Evolutionary conservation across 2,888 invertebrate genomes (phyloP), one percentile per base, ranked within the genome.

Genomic region (Steinernema scapterisci): DNA sequence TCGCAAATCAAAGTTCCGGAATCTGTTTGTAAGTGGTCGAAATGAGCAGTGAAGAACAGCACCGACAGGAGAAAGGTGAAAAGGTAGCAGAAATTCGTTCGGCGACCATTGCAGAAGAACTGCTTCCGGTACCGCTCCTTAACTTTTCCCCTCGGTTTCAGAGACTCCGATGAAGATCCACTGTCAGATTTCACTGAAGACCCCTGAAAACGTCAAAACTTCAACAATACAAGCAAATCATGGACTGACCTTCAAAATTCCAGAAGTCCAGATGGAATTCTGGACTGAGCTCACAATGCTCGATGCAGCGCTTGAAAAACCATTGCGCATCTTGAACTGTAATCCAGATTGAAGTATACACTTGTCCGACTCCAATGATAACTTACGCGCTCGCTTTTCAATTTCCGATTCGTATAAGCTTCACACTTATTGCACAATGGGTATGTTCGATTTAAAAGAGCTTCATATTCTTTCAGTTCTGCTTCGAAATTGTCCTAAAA

Each of bases 361-460:
- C n/a, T n/a, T 70, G 27, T 23, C 43, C 31, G 13, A 45, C 31
- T 54, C 54, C 23, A 5, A 48, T 2, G 6, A 7, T 48, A 48
- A 25, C 63, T 31, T 63, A 48, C 48, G 5, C 48, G 63, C 23
- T 63, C 63, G 63, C 9, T 31, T 16, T 7, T 11, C 25, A 82
- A 43, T 44, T 82, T 83, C 73, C 78, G 73, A 45, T 81, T 81
- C n/a, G 81, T 79, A 48, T 71, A 77, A 11, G 81, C 54, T 13
- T 77, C 77, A 71, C 84, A 84, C 38, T 70, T 72, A 7, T 78
- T 71, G 73, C 84, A 84, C 27, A 84, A 63, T 44, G 80, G 79
- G 71, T 84, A 79, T 56, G 74, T 56, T 54, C 80, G 71, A 25
- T 84, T 79, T 13, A 84, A 75, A 44, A 74, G 76, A 44, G 78